A percentile compares a stretch with the other conserved stretches of the same genome.
phyloP scores from a whole-genome alignment of 1,140 invertebrate genomes.

The Coboldia fuscipes region DNA sequence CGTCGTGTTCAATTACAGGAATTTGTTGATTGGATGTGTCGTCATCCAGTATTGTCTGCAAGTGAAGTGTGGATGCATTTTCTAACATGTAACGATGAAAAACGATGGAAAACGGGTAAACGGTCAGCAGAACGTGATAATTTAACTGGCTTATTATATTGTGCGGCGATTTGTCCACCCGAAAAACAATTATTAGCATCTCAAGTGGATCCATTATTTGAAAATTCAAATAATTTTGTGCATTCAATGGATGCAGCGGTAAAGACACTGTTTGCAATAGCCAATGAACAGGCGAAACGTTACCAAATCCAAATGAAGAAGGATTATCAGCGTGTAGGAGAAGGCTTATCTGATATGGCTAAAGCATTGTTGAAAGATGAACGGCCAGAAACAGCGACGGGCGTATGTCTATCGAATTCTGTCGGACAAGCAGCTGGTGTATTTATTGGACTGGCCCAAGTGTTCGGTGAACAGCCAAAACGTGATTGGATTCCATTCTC shows the following conservation, averaged over 20 bases:
- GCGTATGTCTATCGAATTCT: constrained; percentile 48
- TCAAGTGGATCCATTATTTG: constrained; percentile 34
- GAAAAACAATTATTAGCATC: constrained; percentile 41
- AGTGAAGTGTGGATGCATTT: constrained; percentile 92
- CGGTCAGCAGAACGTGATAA: constrained; percentile 83
- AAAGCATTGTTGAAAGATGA: constrained; percentile 63
- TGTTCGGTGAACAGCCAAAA: constrained; percentile 75
- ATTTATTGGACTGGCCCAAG: constrained; percentile 73
- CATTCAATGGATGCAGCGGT: constrained; percentile 65
- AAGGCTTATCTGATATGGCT: constrained; percentile 63
- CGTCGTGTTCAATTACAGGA: constrained; percentile 79
- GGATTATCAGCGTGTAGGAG: constrained; percentile 76
- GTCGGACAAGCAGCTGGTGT: constrained; percentile 77
- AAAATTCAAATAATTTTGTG: constrained; percentile 58
- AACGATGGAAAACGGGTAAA: constrained; percentile 94
- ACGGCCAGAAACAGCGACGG: constrained; percentile 29
- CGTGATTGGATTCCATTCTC: constrained; percentile 74
- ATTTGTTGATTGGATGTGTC: constrained; percentile 89
- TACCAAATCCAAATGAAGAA: constrained; percentile 69
- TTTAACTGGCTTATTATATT: constrained; percentile 76
- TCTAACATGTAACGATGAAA: constrained; percentile 90
- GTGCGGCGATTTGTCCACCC: constrained; percentile 67
- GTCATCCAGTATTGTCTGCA: constrained; percentile 81
- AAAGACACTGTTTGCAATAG: constrained; percentile 58
- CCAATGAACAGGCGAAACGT: constrained; percentile 69